Conservation (phyloP, 2,797 vertebrate species). For the Rachycentron canadum region DNA sequence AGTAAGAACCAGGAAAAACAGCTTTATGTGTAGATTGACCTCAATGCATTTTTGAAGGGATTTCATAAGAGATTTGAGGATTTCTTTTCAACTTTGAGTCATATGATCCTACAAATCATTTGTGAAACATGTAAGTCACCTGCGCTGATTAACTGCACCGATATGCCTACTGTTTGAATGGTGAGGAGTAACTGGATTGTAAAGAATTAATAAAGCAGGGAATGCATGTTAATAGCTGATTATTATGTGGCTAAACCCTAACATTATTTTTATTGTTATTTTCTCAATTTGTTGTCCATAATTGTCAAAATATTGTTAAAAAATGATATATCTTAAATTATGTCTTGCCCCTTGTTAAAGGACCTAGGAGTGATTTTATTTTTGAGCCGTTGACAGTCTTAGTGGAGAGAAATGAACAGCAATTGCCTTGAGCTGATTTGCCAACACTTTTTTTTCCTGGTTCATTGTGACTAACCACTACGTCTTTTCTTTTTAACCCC, state of each 20-base stretch:
- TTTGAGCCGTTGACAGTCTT: conserved; percentile 10
- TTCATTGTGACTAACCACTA: conserved; percentile 18
- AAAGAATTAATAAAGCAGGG: too few species aligned
- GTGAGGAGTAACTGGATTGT: background rate
- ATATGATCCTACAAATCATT: background rate
- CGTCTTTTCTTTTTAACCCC: conserved; percentile 34
- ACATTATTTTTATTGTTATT: background rate
- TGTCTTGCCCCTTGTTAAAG: background rate
- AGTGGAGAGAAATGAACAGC: conserved; percentile 7
- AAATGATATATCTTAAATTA: background rate
- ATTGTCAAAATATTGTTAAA: background rate
- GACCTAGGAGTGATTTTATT: background rate
- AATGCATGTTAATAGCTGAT: background rate
- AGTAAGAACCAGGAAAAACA: background rate
- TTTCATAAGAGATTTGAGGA: conserved; percentile 12
- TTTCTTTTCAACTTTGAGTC: conserved; percentile 2
- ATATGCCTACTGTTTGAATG: background rate
- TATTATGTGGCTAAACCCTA: background rate
- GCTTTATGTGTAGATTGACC: background rate
- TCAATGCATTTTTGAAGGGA: conserved; percentile 15
- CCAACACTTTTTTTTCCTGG: background rate
- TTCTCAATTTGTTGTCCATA: background rate
- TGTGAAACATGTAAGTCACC: background rate
- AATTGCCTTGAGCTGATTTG: background rate
- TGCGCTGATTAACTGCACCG: background rate